A percentile compares a stretch with the other conserved stretches of the same genome.
These are phyloP conservation scores for Solea solea DNA, from an alignment of 2,113 vertebrate genomes.

Conservation along the genomic window DNA sequence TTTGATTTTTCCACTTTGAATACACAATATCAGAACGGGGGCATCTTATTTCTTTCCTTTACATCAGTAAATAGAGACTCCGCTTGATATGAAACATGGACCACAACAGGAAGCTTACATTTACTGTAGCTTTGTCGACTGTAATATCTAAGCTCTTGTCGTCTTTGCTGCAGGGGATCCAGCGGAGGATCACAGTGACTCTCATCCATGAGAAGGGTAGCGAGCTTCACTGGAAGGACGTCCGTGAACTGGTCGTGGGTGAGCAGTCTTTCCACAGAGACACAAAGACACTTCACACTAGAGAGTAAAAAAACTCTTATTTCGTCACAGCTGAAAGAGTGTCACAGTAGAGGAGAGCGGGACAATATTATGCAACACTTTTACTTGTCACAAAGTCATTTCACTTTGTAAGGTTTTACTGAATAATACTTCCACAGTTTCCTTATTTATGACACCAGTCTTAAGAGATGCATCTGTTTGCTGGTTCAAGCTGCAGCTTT, in stretches of 20 bases:
- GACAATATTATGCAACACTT: neutral
- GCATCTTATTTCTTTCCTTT: neutral
- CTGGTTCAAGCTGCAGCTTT: too few relatives aligned
- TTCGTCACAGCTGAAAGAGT: neutral
- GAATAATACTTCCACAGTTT: neutral
- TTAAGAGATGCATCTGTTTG: too few relatives aligned
- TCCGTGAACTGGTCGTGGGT: slow-evolving; percentile 97
- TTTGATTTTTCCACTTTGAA: too few relatives aligned
- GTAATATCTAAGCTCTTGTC: slow-evolving; percentile 34
- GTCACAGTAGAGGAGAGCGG: neutral
- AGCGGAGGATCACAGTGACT: slow-evolving; percentile 94
- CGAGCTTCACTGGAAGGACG: slow-evolving; percentile 98
- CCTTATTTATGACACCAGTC: too few relatives aligned
- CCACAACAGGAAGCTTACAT: neutral
- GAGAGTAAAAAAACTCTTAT: neutral
- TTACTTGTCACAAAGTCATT: neutral
- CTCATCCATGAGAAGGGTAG: slow-evolving; percentile 97
- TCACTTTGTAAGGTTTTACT: neutral
- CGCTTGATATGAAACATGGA: neutral
- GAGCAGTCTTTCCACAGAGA: slow-evolving; percentile 65
- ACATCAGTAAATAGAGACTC: neutral
- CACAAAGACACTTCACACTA: neutral
- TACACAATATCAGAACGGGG: neutral
- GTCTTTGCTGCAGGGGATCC: slow-evolving; percentile 88
- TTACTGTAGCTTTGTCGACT: neutral